A percentile compares a stretch with the other conserved stretches of the same genome.
phyloP scores from a whole-genome alignment of 2,797 vertebrate species.

The Sebastes hopkinsi region DNA sequence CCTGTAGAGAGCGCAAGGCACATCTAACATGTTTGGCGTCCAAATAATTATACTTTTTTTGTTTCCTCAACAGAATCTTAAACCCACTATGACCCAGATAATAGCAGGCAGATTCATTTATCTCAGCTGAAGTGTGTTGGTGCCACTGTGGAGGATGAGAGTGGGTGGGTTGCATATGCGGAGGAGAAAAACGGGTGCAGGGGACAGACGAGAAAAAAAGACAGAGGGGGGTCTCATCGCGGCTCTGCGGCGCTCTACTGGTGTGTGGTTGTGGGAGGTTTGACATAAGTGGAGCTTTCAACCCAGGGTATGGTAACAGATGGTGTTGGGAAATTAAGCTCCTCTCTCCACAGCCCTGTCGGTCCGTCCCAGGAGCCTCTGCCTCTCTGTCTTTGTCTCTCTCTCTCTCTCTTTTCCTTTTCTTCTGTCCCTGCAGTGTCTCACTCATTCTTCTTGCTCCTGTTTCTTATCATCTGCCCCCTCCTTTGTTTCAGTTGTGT shows the following conservation, averaged over 20 bases:
- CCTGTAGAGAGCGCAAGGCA: neutral
- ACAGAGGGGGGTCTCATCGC: slow-evolving; percentile 14
- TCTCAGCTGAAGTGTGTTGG: slow-evolving; percentile 21
- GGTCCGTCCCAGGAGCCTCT: slow-evolving; percentile 77
- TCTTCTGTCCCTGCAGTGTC: slow-evolving; percentile 32
- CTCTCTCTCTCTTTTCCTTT: slow-evolving; percentile 17
- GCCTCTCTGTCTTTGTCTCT: slow-evolving; percentile 65
- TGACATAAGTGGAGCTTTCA: slow-evolving; percentile 88
- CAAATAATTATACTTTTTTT: neutral
- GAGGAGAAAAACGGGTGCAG: slow-evolving; percentile 33
- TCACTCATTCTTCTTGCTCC: slow-evolving; percentile 20
- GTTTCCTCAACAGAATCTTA: slow-evolving; percentile 11
- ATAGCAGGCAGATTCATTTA: slow-evolving; percentile 27
- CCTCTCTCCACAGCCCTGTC: slow-evolving; percentile 84
- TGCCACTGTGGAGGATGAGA: slow-evolving; percentile 13
- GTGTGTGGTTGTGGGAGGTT: slow-evolving; percentile 81
- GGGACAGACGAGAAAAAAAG: slow-evolving; percentile 44
- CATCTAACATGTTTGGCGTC: neutral
- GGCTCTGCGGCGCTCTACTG: slow-evolving; percentile 61
- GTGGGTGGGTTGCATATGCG: slow-evolving; percentile 18
- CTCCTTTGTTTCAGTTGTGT: slow-evolving; percentile 23
- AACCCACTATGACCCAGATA: slow-evolving; percentile 51
- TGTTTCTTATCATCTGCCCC: slow-evolving; percentile 31
- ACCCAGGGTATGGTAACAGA: slow-evolving; percentile 89
- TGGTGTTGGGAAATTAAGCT: slow-evolving; percentile 92